Evolutionary conservation across 2,113 vertebrate species (phyloP).

Genomic region (Xiphias gladius): DNA sequence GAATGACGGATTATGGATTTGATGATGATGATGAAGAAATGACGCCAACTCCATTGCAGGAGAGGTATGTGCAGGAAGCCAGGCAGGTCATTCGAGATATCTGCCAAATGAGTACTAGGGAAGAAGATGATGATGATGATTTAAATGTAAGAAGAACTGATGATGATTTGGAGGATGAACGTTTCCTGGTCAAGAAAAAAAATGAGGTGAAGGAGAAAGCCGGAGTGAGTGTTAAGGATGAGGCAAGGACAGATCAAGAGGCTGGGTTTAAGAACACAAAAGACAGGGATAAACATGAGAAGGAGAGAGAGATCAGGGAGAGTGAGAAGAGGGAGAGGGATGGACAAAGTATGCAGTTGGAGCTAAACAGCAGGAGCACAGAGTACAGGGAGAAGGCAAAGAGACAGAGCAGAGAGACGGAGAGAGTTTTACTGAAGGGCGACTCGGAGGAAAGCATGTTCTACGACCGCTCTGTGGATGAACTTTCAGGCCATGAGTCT

Average conservation of each 20-base stretch:
- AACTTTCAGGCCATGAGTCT: slow-evolving; percentile 93
- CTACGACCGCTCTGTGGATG: slow-evolving; percentile 87
- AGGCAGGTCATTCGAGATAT: slow-evolving; percentile 97
- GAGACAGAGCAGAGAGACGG: slow-evolving; percentile 65
- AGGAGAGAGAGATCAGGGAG: slow-evolving; percentile 73
- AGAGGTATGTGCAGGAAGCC: slow-evolving; percentile 94
- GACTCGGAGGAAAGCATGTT: slow-evolving; percentile 83
- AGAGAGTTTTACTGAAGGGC: slow-evolving; percentile 72
- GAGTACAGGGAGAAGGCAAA: slow-evolving; percentile 68
- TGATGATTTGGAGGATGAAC: slow-evolving; percentile 31
- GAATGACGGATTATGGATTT: slow-evolving; percentile 72
- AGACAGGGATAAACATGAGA: slow-evolving; percentile 74
- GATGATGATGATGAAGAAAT: slow-evolving; percentile 79
- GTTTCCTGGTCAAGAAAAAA: slow-evolving; percentile 51
- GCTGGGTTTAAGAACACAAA: slow-evolving; percentile 51
- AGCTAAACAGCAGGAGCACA: slow-evolving; percentile 70
- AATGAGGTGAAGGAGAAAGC: slow-evolving; percentile 40
- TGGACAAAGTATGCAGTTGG: slow-evolving; percentile 71
- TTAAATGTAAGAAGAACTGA: slow-evolving; percentile 39
- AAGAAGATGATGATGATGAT: slow-evolving; percentile 85
- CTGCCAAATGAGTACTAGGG: slow-evolving; percentile 90
- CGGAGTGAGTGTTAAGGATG: slow-evolving; percentile 33
- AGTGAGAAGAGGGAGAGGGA: slow-evolving; percentile 69
- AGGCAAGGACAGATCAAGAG: slow-evolving; percentile 44
- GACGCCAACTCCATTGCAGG: slow-evolving; percentile 87